Evolutionary conservation across 2,797 vertebrate species (phyloP).

Genomic region (Merluccius polli): DNA sequence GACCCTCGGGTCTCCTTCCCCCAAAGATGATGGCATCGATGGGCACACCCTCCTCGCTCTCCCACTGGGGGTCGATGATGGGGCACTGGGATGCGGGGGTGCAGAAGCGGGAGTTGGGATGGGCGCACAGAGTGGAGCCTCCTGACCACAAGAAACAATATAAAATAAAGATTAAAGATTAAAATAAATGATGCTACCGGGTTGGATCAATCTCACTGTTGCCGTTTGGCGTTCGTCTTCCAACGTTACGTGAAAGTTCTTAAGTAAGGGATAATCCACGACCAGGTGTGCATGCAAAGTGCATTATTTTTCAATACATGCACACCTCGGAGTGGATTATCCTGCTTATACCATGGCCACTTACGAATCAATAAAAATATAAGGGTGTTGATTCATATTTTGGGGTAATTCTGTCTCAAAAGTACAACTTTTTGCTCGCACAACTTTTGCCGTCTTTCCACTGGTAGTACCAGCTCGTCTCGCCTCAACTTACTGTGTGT

Average conservation of each 20-base stretch:
- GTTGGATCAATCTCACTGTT: background rate
- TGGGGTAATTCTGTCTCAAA: too few species aligned
- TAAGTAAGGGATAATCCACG: too few species aligned
- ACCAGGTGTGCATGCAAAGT: too few species aligned
- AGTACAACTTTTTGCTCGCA: too few species aligned
- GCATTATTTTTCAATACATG: too few species aligned
- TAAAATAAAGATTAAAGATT: background rate
- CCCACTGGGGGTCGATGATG: slow-evolving; percentile 88
- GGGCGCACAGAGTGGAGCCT: slow-evolving; percentile 74
- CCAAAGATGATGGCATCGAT: slow-evolving; percentile 93
- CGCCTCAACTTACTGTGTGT: too few species aligned
- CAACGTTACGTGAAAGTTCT: background rate
- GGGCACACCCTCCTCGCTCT: slow-evolving; percentile 87
- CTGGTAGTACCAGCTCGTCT: too few species aligned
- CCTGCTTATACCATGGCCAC: too few species aligned
- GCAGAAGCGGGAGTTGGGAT: slow-evolving; percentile 92
- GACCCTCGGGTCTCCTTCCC: slow-evolving; percentile 87
- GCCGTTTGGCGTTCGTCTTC: background rate
- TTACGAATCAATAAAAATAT: too few species aligned
- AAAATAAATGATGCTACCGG: background rate
- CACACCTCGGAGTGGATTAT: too few species aligned
- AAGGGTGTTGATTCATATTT: too few species aligned
- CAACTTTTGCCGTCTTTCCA: too few species aligned
- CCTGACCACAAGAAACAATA: slow-evolving; percentile 59
- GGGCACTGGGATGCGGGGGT: slow-evolving; percentile 87